phyloP scores from a whole-genome alignment of 2,888 invertebrate species.

The Ectemnius cavifrons region DNA sequence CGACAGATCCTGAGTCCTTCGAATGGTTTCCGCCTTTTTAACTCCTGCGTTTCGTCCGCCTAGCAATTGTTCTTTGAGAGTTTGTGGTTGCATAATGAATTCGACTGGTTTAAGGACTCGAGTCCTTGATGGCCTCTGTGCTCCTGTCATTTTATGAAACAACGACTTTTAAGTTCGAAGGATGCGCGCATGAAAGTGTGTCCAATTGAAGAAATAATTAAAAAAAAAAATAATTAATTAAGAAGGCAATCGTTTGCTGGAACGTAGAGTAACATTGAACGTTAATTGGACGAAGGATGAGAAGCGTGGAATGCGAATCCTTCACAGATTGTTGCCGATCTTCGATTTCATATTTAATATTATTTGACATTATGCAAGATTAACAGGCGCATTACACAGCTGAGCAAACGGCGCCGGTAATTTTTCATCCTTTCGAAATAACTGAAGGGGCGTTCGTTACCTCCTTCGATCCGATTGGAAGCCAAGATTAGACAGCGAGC shows the following conservation, averaged over 20 bases:
- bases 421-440: slow-evolving; percentile 39
- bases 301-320: no score
- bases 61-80: background rate
- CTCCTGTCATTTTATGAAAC: no score
- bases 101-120: background rate
- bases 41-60: background rate
- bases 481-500: slow-evolving; percentile 20
- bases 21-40: slow-evolving; percentile 19
- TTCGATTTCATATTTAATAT: slow-evolving; percentile 15
- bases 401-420: slow-evolving; percentile 13
- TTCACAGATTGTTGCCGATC: no score
- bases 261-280: no score
- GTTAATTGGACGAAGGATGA: no score
- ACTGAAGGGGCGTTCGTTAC: slow-evolving; percentile 8
- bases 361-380: slow-evolving; percentile 32
- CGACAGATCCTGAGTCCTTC: slow-evolving; percentile 19
- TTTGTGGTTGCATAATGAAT: background rate
- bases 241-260: no score
- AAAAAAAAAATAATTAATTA: no score
- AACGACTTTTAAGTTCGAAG: no score
- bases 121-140: slow-evolving; percentile 16
- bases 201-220: no score
- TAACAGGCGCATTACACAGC: slow-evolving; percentile 4
- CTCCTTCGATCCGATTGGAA: slow-evolving; percentile 6
- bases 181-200: background rate